phyloP scores from a whole-genome alignment of 2,113 vertebrate genomes.

The Cyrtonyx montezumae region DNA sequence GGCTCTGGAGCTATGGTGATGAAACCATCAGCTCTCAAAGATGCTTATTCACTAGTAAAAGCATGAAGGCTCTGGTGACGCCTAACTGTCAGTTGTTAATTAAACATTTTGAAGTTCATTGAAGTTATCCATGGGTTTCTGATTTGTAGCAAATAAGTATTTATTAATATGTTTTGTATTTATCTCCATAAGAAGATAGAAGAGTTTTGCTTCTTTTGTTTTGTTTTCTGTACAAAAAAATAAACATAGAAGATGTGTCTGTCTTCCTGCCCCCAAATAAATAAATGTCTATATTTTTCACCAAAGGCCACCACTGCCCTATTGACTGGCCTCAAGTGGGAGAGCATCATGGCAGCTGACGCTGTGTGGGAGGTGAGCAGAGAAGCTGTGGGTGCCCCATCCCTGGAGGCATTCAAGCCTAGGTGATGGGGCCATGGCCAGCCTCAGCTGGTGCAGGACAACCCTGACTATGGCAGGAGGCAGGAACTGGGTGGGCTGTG shows the following conservation, averaged over 20 bases:
- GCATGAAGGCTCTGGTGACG: neutral
- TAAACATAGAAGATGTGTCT: neutral
- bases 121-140: neutral
- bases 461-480: too few species aligned
- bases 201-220: neutral
- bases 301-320: fast-evolving
- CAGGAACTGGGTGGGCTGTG: too few species aligned
- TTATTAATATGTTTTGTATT: neutral
- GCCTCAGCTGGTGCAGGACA: too few species aligned
- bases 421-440: too few species aligned
- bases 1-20: neutral
- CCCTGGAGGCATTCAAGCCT: too few species aligned
- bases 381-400: too few species aligned
- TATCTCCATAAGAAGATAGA: neutral
- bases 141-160: neutral
- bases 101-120: neutral
- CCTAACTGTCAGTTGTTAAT: too few species aligned
- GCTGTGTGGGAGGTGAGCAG: fast-evolving
- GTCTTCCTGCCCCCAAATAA: fast-evolving
- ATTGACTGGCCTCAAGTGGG: fast-evolving
- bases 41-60: neutral
- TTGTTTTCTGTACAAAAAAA: neutral
- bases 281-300: neutral
- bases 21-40: neutral
- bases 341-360: neutral